Conservation (phyloP, 2,797 vertebrate genomes). For the Etheostoma nigrum region DNA sequence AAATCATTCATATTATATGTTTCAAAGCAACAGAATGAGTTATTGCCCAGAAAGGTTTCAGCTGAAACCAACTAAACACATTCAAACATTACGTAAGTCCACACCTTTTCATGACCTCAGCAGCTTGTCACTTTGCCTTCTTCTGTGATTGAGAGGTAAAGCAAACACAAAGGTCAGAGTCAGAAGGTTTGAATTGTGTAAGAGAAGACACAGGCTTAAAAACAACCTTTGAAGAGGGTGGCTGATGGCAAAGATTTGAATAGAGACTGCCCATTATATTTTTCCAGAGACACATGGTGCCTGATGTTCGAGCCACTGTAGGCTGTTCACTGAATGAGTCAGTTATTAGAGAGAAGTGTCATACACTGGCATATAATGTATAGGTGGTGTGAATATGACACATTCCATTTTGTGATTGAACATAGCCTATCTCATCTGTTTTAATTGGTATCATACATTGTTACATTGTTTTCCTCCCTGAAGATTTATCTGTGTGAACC, state of each 20-base stretch:
- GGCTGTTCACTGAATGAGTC: background rate
- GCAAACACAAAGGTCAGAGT: conserved; percentile 35
- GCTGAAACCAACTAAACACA: conserved; percentile 12
- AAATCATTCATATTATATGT: background rate
- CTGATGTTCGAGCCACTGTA: conserved; percentile 13
- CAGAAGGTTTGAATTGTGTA: conserved; percentile 17
- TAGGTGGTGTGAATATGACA: no score
- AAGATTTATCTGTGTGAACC: no score
- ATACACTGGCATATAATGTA: background rate
- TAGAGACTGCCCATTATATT: background rate
- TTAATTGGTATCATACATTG: no score
- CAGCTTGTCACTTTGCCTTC: conserved; percentile 16
- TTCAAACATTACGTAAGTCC: conserved; percentile 36
- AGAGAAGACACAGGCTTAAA: conserved; percentile 1
- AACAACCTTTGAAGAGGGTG: background rate
- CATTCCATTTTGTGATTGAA: no score
- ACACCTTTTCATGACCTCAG: conserved; percentile 27
- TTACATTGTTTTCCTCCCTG: no score
- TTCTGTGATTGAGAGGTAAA: conserved; percentile 14
- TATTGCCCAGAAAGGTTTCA: conserved; percentile 40
- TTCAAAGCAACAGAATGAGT: conserved; percentile 2
- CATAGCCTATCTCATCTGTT: no score
- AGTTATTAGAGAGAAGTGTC: background rate
- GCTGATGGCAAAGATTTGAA: conserved; percentile 19
- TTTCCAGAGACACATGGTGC: background rate